Evolutionary conservation across 2,888 invertebrate genomes (phyloP).

Genomic region (Chrysomela aeneicollis): DNA sequence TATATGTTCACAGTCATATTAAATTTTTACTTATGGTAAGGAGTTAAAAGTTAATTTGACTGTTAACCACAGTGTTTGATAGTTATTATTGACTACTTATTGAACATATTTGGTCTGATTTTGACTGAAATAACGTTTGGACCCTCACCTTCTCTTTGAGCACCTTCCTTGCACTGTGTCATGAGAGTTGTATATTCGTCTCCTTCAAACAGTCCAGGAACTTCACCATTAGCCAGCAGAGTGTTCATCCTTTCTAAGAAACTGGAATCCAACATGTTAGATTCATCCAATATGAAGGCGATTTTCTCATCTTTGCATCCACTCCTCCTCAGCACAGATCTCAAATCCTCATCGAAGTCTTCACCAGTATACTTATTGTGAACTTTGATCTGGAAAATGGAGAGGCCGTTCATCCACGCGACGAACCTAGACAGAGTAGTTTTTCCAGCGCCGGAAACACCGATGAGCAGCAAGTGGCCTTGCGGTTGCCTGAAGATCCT

Average conservation of each 20-base stretch:
- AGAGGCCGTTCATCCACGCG: slow-evolving; percentile 99
- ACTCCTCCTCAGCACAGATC: slow-evolving; percentile 84
- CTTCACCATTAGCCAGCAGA: slow-evolving; percentile 97
- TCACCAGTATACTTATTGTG: slow-evolving; percentile 99
- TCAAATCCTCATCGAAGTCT: slow-evolving; percentile 98
- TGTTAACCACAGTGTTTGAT: no score
- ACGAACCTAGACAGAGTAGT: slow-evolving; percentile 99
- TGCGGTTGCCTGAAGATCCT: slow-evolving; percentile 98
- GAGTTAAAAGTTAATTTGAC: no score
- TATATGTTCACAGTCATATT: no score
- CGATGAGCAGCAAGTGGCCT: slow-evolving; percentile 96
- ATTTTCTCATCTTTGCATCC: slow-evolving; percentile 98
- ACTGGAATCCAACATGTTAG: slow-evolving; percentile 97
- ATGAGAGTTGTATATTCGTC: slow-evolving; percentile 99
- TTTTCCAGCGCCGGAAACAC: slow-evolving; percentile 98
- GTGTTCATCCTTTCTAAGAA: slow-evolving; percentile 99
- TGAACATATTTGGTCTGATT: neutral
- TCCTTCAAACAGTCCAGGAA: slow-evolving; percentile 92
- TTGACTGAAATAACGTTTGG: neutral
- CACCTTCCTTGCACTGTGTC: slow-evolving; percentile 99
- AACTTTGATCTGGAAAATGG: slow-evolving; percentile 98
- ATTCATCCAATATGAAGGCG: slow-evolving; percentile 98
- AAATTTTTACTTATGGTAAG: no score
- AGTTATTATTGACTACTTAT: no score
- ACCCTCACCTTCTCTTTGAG: slow-evolving; percentile 82